A percentile compares a stretch with the other conserved stretches of the same genome.
Evolutionary conservation across 2,888 invertebrate genomes (phyloP).

Genomic region (Busseola fusca): DNA sequence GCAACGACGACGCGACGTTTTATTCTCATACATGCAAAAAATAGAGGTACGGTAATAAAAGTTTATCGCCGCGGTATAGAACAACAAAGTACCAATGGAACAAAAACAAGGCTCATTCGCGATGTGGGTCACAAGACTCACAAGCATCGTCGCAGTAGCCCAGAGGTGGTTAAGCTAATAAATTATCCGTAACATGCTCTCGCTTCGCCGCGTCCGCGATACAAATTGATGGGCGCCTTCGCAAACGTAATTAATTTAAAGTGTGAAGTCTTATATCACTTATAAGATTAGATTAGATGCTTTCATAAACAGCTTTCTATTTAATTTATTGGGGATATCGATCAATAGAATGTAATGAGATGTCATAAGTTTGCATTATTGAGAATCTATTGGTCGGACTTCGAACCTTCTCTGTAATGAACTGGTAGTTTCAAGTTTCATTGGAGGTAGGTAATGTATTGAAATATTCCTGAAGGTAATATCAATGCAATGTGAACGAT

Average conservation of each 20-base stretch:
- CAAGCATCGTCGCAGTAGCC: constrained; percentile 65
- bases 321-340: constrained; percentile 55
- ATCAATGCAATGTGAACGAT: constrained; percentile 12
- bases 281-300: constrained; percentile 54
- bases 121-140: constrained; percentile 67
- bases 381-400: constrained; percentile 36
- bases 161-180: constrained; percentile 69
- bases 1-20: constrained; percentile 44
- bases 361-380: constrained; percentile 40
- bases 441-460: constrained; percentile 36
- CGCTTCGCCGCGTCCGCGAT: constrained; percentile 56
- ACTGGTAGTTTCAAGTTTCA: constrained; percentile 38
- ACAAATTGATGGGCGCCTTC: constrained; percentile 71
- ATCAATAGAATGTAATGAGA: constrained; percentile 46
- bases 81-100: constrained; percentile 62
- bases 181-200: constrained; percentile 67
- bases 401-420: constrained; percentile 29
- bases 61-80: constrained; percentile 59
- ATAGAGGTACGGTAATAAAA: constrained; percentile 62
- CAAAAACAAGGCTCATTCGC: constrained; percentile 59
- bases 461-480: constrained; percentile 31
- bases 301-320: constrained; percentile 57
- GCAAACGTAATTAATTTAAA: constrained; percentile 72
- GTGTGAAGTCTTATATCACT: constrained; percentile 61
- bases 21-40: constrained; percentile 61